Base-by-base conservation (phyloP, 2,888 invertebrate species). In the Agrotis segetum region DNA sequence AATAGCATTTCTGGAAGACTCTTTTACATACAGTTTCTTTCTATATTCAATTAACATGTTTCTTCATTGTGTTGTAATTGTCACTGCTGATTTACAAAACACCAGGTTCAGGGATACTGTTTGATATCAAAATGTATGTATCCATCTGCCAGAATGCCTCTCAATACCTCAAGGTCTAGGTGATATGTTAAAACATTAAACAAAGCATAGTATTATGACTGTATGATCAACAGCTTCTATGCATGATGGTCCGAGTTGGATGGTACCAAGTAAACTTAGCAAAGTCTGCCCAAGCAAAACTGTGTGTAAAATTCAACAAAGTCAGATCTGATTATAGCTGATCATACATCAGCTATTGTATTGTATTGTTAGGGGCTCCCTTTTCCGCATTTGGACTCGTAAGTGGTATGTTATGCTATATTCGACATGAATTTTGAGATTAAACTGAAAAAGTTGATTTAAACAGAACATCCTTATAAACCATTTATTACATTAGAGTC, bases 61-160 rank as follows among this genome's bases (percentile, higher is more conserved):
- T 55, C 0, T 29, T 14, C 29, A 21, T 47, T 47, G 17, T 2
- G 13, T 40, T 21, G 13, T 17, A 21, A 46, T 11, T 14, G 4
- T 29, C 2, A 3, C 11, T 16, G 1, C 7, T 66, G 0, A 21
- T 67, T 47, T 21, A 49, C 0, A 0, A 46, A 9, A 34, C 1
- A 34, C 7, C 9, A 34, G 34, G 34, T 34, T 34, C 34, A 34
- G 9, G 7, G 9, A 9, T 46, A 49, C 9, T 24, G 14, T 63
- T 40, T 9, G 11, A 13, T 21, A 44, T 49, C 14, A 17, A 49
- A 46, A 44, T 71, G 29, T 64, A 65, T 47, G 13, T 71, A 60
- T 61, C 40, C 47, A 47, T 47, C 47, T 76, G 61, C 47, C n/a
- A 17, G 44, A 62, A 40, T 19, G 17, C n/a, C n/a, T 59, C 16